Base-by-base conservation (phyloP, 2,113 vertebrate genomes). In the Ondatra zibethicus region DNA sequence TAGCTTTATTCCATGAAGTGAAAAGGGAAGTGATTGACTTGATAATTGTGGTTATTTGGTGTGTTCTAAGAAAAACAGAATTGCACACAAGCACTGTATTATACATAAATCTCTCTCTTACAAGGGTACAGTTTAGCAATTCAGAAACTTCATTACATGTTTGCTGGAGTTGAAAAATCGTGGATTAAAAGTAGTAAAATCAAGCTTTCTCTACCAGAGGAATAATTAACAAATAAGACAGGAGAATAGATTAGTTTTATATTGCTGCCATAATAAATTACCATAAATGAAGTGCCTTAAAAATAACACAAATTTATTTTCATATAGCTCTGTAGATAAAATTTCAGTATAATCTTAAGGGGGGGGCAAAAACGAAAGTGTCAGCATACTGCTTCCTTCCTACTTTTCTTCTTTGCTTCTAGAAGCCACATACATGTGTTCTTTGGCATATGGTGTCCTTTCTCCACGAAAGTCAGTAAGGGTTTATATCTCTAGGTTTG, bases 1-100 rank as follows among this genome's bases (percentile, higher is more conserved):
- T 55, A 88, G 61, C n/a, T 92, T 93, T 70, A 91, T 7, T 92
- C 17, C 39, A 91, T 86, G 23, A 82, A 42, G 42, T 47, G 13
- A 45, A 75, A 68, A 91, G 6, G 3, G n/a, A 89, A 91, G 45
- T 13, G 88, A 17, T 21, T 85, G 65, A n/a, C 70, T 93, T 77
- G 50, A 94, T 84, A 93, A 89, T n/a, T 96, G 65, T 55, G 33
- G 36, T 72, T 93, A 95, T 82, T 55, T 85, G 5, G 3, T 96
- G 91, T 96, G 63, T 80, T 63, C 86, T 50, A 91, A 50, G 50
- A 90, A 52, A 92, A 94, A 84, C 82, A 36, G 50, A 76, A 55
- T 25, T 65, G 1, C 23, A 66, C 27, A 89, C 8, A 86, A 63
- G 52, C 58, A 77, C 17, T 89, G 12, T 52, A 66, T 25, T 73